Percentiles rank a stretch among this genome's conserved stretches.
These are phyloP conservation scores for Drosophila pallidifrons DNA, from an alignment of 1,140 invertebrate species.

Conservation along the genomic window DNA sequence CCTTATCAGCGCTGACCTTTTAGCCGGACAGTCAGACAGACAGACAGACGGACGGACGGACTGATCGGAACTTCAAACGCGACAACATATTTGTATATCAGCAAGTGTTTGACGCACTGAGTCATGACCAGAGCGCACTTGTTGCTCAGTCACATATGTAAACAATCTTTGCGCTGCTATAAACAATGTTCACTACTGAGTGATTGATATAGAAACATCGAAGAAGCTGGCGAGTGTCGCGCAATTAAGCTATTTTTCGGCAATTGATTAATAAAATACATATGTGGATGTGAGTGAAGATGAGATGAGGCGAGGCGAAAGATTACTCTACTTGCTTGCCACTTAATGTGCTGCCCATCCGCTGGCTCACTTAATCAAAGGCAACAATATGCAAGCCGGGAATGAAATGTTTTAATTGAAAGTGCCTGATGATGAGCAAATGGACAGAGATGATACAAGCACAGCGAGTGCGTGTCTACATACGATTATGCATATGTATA, in stretches of 20 bases:
- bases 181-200: constrained; percentile 5
- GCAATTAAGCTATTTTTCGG: constrained; percentile 14
- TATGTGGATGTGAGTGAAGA: background rate
- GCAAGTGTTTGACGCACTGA: background rate
- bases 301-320: background rate
- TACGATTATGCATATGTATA: background rate
- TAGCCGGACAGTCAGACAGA: background rate
- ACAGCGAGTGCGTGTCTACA: background rate
- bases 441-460: constrained; percentile 6
- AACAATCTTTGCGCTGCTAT: constrained; percentile 1
- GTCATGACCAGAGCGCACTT: constrained; percentile 24
- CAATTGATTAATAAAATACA: constrained; percentile 18
- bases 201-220: background rate
- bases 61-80: constrained; percentile 44
- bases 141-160: constrained; percentile 7
- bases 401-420: constrained; percentile 80
- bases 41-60: background rate
- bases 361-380: constrained; percentile 71
- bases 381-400: constrained; percentile 57
- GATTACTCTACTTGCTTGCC: background rate
- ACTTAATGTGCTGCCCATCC: constrained; percentile 19
- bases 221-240: constrained; percentile 6
- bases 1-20: constrained; percentile 41
- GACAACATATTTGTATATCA: constrained; percentile 33
- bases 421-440: constrained; percentile 67